These are phyloP conservation scores for Drosophila phalerata DNA, from an alignment of 2,888 invertebrate species.

Conservation along the genomic window DNA sequence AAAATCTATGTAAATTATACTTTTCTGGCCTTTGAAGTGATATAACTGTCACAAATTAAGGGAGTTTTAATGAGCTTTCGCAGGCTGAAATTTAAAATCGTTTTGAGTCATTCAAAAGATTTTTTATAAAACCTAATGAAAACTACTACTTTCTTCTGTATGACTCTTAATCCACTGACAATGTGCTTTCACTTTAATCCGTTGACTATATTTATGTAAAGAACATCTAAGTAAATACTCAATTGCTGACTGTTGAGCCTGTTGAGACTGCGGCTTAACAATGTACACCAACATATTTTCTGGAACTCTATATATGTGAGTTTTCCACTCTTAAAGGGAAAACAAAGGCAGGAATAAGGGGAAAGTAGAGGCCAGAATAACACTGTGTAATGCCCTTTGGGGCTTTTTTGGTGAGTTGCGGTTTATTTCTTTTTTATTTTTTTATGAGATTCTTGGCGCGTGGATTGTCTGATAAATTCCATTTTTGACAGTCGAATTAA, in stretches of 20 bases:
- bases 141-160: background rate
- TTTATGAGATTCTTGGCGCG: conserved; percentile 22
- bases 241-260: conserved; percentile 49
- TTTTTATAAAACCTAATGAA: no score
- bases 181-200: conserved; percentile 12
- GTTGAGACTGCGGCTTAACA: conserved; percentile 45
- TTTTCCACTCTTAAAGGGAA: background rate
- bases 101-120: background rate
- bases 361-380: conserved; percentile 1
- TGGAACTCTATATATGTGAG: background rate
- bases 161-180: background rate
- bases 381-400: conserved; percentile 9
- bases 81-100: background rate
- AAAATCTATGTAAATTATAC: no score
- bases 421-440: conserved; percentile 21
- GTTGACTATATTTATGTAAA: background rate
- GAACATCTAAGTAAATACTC: conserved; percentile 14
- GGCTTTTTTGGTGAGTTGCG: conserved; percentile 32
- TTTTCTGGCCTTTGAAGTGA: no score
- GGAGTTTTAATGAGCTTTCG: background rate
- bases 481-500: conserved; percentile 75
- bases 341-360: conserved; percentile 4
- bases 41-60: background rate
- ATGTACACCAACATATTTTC: conserved; percentile 43
- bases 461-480: conserved; percentile 65